Conservation (phyloP, 2,888 invertebrate species). For the Melanargia galathea region DNA sequence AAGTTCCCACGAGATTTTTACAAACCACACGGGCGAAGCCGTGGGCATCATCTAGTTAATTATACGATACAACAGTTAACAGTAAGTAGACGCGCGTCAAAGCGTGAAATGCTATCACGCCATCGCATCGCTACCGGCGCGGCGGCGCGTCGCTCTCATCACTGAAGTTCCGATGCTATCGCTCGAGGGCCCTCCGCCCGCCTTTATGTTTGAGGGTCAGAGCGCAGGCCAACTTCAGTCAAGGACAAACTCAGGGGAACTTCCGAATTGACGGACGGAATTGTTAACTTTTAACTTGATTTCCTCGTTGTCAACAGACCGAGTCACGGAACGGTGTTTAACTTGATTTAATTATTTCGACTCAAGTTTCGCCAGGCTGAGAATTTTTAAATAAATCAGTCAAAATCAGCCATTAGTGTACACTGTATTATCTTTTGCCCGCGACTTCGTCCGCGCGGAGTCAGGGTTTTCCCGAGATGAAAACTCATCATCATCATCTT, state of each 20-base stretch:
- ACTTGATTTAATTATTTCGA: neutral
- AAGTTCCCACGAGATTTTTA: too few relatives aligned
- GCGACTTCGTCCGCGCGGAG: too few relatives aligned
- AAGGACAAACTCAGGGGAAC: slow-evolving; percentile 13
- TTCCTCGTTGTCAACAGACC: slow-evolving; percentile 1
- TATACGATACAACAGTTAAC: too few relatives aligned
- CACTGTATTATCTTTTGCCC: too few relatives aligned
- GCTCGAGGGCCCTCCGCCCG: neutral
- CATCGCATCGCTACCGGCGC: neutral
- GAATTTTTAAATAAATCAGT: neutral
- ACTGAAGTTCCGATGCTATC: neutral
- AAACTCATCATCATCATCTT: too few relatives aligned
- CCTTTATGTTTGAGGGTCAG: slow-evolving; percentile 13
- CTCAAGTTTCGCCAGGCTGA: neutral
- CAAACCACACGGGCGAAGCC: too few relatives aligned
- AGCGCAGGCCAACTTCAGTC: slow-evolving; percentile 15
- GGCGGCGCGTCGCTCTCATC: neutral
- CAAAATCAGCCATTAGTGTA: too few relatives aligned
- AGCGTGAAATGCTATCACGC: neutral
- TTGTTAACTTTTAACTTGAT: slow-evolving; percentile 11
- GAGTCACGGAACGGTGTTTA: neutral
- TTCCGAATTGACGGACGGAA: neutral
- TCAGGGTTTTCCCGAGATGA: too few relatives aligned
- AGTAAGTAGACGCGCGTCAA: neutral
- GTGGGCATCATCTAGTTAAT: too few relatives aligned